Evolutionary conservation across 1,140 invertebrate species (phyloP), one percentile per base, ranked within the genome.

Genomic region (Papilio polyxenes): DNA sequence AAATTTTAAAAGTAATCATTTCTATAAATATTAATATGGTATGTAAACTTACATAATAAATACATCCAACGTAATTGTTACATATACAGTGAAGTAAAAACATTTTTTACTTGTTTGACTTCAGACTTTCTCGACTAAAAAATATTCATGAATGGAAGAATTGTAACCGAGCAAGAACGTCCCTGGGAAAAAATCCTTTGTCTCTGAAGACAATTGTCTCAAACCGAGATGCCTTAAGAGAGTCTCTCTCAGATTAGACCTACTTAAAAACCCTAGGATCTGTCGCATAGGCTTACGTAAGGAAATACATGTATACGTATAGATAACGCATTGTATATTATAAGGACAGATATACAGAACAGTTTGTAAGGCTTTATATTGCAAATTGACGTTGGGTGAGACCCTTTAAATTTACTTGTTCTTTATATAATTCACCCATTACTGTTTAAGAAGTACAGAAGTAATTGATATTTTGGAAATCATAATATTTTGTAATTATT

Each of bases 101-200:
- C 20, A 37, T 59, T 59, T 59, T 59, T 37, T 31, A 37, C 23
- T 69, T 69, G 31, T 69, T 3, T 13, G 62, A 20, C 10, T 69
- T 37, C 31, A 69, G 11, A 72, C 31, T 72, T 72, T 72, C 65
- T 40, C 31, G 65, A 40, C 65, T 72, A 72, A 72, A 72, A 44
- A 72, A n/a, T 59, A 6, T 72, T 72, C 65, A 72, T 72, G 65
- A 72, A 72, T 37, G 37, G 76, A 56, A 78, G 31, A 59, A 77
- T 53, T 11, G 20, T n/a, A 51, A 40, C 31, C 53, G 20, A 4
- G 31, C 37, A 15, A 62, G 51, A 79, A 76, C 51, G 31, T 23
- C 51, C 5, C 9, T 9, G 76, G 6, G 76, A 20, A 78, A 79
- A 79, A 59, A 79, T 79, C 76, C 37, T 79, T 79, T 79, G 76